Evolutionary conservation across 2,888 invertebrate genomes (phyloP), one percentile per base, ranked within the genome.

Genomic region (Parnassius apollo): DNA sequence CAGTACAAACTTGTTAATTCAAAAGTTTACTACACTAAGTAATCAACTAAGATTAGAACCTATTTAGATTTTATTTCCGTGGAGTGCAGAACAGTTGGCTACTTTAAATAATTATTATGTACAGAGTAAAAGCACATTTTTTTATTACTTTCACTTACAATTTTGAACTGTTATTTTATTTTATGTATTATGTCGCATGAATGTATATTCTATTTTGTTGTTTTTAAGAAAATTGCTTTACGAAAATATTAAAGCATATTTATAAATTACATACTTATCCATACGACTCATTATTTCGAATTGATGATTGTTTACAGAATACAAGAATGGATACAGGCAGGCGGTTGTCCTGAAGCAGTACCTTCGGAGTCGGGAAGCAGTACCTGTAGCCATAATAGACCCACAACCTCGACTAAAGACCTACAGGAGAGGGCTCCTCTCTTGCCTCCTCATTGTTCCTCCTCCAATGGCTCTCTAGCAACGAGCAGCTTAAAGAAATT

Each of bases 401-500:
- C 84, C 0, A 75, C 80, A 0, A 77, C 81, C 3, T 88, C 90
- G 9, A 75, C 71, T 3, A 77, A 86, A 46, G 90, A 88, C 53
- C 72, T 86, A 1, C 87, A 88, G 56, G 92, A 92, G 68, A 75
- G 91, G 60, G 86, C 83, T 0, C 92, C 92, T 0, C 75, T 92
- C 1, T 72, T 92, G 11, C 88, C 89, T 0, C 85, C 91, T 2
- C 88, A 90, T 66, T 88, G 88, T 66, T 89, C 90, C 1, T 85
- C 91, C 0, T 92, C 92, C 13, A 92, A 88, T 65, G 91, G 92
- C 35, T 91, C 91, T 1, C 74, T 92, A 0, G 80, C 90, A 2
- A 86, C 87, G 0, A 84, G 88, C 45, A 91, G 91, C 70, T 74
- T 91, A 3, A 88, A 86, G 62, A 89, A 90, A 65, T 85, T 89